Evolutionary conservation across 2,797 vertebrate species (phyloP).

Genomic region (Gastrophryne carolinensis): DNA sequence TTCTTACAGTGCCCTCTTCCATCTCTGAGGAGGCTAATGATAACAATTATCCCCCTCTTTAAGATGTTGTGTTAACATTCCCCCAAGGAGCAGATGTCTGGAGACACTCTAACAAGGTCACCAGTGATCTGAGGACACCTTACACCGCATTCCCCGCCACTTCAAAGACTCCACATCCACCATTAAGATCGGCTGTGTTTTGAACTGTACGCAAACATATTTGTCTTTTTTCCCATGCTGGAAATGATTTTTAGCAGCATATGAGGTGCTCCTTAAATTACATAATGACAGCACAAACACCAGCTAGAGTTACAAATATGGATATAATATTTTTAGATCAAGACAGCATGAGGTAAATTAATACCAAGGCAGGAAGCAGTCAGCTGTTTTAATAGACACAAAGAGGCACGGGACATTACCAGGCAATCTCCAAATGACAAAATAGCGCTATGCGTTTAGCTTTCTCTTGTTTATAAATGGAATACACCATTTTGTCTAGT

Average conservation of each 20-base stretch:
- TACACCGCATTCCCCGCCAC: neutral
- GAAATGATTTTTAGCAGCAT: constrained; percentile 47
- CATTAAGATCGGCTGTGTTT: neutral
- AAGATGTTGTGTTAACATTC: constrained; percentile 26
- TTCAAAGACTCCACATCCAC: neutral
- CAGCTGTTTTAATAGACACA: constrained; percentile 58
- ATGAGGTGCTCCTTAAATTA: constrained; percentile 49
- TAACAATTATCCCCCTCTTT: constrained; percentile 17
- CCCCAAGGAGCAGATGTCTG: constrained; percentile 18
- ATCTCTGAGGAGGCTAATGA: constrained; percentile 17
- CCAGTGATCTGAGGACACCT: neutral
- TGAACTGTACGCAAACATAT: neutral
- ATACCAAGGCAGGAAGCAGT: constrained; percentile 56
- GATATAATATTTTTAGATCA: constrained; percentile 65
- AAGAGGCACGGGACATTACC: constrained; percentile 45
- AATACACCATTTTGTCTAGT: neutral
- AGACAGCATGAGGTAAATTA: constrained; percentile 58
- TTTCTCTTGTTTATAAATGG: constrained; percentile 8
- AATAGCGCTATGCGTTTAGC: constrained; percentile 30
- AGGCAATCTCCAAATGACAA: constrained; percentile 51
- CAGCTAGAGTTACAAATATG: constrained; percentile 52
- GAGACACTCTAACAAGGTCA: constrained; percentile 23
- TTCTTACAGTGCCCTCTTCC: neutral
- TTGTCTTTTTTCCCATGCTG: constrained; percentile 15
- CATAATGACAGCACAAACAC: constrained; percentile 16